A percentile compares a stretch with the other conserved stretches of the same genome.
These are phyloP conservation scores for Mungos mungo DNA, from an alignment of 2,113 vertebrate genomes.

Conservation along the genomic window DNA sequence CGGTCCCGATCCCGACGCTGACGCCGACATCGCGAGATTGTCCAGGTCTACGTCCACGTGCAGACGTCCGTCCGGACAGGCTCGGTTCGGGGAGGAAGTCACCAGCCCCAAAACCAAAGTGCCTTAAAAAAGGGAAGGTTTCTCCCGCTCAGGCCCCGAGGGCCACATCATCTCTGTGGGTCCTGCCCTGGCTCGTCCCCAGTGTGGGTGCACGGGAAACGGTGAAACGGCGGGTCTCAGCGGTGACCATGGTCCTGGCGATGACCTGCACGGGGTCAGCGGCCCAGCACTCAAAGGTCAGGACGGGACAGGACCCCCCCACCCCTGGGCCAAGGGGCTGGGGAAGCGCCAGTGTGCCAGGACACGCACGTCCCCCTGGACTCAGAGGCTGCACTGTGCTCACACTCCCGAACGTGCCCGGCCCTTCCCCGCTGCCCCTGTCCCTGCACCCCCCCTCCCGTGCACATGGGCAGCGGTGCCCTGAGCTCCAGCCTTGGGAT, in stretches of 20 bases:
- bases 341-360: rapidly evolving
- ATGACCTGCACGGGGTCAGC: no score
- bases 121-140: neutral
- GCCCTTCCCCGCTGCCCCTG: neutral
- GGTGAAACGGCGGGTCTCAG: no score
- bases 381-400: rapidly evolving
- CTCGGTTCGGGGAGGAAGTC: neutral
- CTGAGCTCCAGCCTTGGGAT: neutral
- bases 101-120: neutral
- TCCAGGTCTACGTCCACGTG: rapidly evolving
- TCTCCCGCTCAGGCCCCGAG: neutral
- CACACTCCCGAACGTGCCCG: neutral
- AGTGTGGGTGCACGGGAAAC: rapidly evolving
- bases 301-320: neutral
- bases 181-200: neutral
- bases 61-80: neutral
- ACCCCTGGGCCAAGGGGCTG: neutral
- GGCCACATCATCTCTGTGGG: rapidly evolving
- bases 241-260: neutral
- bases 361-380: neutral
- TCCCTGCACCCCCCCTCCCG: neutral
- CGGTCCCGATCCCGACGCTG: no score
- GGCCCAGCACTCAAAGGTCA: neutral
- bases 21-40: no score
- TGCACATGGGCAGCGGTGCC: no score